Base-by-base conservation (phyloP, 2,113 vertebrate genomes). In the Oceanodroma tethys region DNA sequence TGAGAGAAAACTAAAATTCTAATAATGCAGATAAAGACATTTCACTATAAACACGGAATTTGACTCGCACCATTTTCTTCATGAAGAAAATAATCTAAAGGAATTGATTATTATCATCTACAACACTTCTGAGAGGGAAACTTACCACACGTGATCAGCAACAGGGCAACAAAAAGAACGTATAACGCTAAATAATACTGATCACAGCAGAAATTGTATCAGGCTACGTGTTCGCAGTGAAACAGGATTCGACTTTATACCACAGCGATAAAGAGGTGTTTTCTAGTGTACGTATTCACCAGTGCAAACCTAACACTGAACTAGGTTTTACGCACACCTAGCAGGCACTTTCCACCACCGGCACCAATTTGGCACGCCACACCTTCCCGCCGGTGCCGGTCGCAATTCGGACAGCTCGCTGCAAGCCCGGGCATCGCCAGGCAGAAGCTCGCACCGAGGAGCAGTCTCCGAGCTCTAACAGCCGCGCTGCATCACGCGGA, bases 111-210 rank as follows among this genome's bases (percentile, higher is more conserved):
- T 6, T 6, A 55, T 18, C 15, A 30, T 0, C 36, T 15, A 8
- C 15, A 27, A 8, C 40, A 6, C 5, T 5, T 5, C 5, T 17
- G 22, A 19, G 12, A 25, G 4, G 5, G 4, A 43, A 47, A 27
- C 32, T 3, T 10, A 32, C 6, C 48, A 43, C 22, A 3, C 9
- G 4, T 27, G 17, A 50, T 5, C 4, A 22, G 25, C 21, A 47
- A 40, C 4, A 23, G 36, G 11, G 2, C 16, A 74, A 52, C 21
- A 23, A 52, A 32, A 50, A 22, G 6, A 47, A 19, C 0, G 8
- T 4, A 0, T 1, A 59, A n/a, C 0, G 16, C 27, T 18, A 36
- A 60, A 40, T 2, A 15, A 1, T 0, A 48, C 7, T 4, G 2
- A 47, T 9, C 10, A 11, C 36, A 7, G 7, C 29, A 30, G 23